phyloP scores from a whole-genome alignment of 37 sponge, comb jelly and placozoan species.

The Aplysina aerophoba region DNA sequence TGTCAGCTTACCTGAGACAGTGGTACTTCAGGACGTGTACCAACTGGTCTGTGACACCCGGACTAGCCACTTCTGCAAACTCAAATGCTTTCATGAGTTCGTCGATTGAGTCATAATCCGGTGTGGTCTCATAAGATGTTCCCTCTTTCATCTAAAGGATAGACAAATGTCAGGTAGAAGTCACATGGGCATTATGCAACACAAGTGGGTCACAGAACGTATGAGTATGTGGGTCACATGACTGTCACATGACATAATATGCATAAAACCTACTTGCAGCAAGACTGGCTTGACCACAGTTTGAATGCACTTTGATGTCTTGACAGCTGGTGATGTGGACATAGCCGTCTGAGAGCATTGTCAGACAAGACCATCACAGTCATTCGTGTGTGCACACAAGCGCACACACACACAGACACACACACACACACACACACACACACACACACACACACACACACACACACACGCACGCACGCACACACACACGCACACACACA shows the following conservation, averaged over 20 bases:
- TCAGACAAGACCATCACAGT: too few species aligned
- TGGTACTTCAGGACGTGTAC: conserved; percentile 36
- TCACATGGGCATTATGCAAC: too few species aligned
- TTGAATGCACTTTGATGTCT: conserved; percentile 28
- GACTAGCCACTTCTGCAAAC: conserved; percentile 60
- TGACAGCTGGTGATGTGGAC: conserved; percentile 28
- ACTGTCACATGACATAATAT: too few species aligned
- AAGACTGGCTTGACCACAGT: conserved; percentile 27
- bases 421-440: not conserved
- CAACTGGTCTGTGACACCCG: conserved; percentile 63
- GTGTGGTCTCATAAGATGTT: not conserved
- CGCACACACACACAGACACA: too few species aligned
- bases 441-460: not conserved
- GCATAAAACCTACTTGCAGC: not conserved
- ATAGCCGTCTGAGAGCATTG: not conserved
- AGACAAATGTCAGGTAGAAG: not conserved
- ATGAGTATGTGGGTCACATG: too few species aligned
- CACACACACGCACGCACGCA: too few species aligned
- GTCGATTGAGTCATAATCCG: conserved; percentile 47
- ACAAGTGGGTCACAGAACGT: too few species aligned
- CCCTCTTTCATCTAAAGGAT: conserved; percentile 17
- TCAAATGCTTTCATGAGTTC: conserved; percentile 61
- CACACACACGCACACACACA: too few species aligned
- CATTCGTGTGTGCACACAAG: too few species aligned
- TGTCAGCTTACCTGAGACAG: conserved; percentile 14